Percentiles rank a stretch among this genome's conserved stretches.
These are phyloP conservation scores for Argyrosomus japonicus DNA, from an alignment of 2,113 vertebrate species.

Conservation along the genomic window DNA sequence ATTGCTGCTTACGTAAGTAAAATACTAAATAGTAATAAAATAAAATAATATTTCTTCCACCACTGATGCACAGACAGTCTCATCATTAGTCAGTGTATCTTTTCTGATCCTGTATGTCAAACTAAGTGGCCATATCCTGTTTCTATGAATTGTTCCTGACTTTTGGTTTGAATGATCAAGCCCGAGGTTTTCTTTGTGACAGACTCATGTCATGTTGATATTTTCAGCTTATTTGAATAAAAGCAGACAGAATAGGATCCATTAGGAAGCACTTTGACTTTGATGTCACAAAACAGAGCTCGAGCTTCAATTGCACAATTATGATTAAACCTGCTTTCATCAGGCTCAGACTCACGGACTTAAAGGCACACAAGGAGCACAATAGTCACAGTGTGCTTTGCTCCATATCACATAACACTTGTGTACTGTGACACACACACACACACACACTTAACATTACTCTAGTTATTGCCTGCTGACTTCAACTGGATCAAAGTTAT, in stretches of 20 bases:
- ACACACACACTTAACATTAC: background rate
- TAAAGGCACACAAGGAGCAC: constrained; percentile 53
- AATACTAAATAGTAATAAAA: too few species aligned
- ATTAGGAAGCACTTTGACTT: constrained; percentile 68
- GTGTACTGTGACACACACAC: background rate
- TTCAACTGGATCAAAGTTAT: constrained; percentile 44
- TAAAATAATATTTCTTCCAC: too few species aligned
- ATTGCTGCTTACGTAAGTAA: too few species aligned
- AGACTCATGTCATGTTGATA: constrained; percentile 7
- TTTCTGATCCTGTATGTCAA: background rate
- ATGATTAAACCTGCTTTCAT: constrained; percentile 74
- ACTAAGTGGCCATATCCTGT: constrained; percentile 3
- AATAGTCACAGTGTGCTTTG: constrained; percentile 69
- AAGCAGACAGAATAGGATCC: constrained; percentile 38
- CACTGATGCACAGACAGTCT: constrained; percentile 13
- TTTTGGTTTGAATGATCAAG: constrained; percentile 25
- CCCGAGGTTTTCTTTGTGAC: constrained; percentile 32
- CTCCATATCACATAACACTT: constrained; percentile 41
- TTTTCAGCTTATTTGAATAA: constrained; percentile 55
- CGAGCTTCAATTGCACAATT: constrained; percentile 48
- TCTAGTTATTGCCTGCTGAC: constrained; percentile 3
- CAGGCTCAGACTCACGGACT: constrained; percentile 46
- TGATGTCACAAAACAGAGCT: constrained; percentile 64
- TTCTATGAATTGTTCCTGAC: constrained; percentile 8
- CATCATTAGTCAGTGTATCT: constrained; percentile 2